These are phyloP conservation scores for Thereva nobilitata DNA, from an alignment of 2,888 invertebrate species.

Conservation along the genomic window DNA sequence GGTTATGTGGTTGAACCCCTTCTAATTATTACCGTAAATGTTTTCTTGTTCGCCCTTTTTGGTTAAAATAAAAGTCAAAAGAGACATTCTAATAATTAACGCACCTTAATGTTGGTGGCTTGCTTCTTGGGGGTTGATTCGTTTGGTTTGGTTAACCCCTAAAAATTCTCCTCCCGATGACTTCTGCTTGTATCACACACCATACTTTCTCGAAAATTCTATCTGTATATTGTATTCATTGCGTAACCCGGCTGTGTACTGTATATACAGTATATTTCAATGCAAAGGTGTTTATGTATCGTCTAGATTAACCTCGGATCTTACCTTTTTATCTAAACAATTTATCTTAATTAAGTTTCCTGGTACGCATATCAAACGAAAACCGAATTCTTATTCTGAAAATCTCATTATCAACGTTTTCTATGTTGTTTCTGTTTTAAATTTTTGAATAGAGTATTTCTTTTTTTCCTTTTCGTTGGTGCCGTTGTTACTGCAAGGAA, in stretches of 20 bases:
- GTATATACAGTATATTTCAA: too few relatives aligned
- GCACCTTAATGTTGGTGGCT: not conserved
- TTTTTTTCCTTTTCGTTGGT: not conserved
- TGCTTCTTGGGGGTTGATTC: too few relatives aligned
- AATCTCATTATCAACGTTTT: constrained; percentile 18
- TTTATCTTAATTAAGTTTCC: constrained; percentile 40
- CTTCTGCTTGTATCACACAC: too few relatives aligned
- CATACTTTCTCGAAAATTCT: too few relatives aligned
- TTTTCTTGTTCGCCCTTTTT: too few relatives aligned
- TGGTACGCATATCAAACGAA: constrained; percentile 26
- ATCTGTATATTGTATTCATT: not conserved
- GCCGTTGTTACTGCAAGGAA: not conserved
- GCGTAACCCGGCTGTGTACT: not conserved
- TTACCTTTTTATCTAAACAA: constrained; percentile 31
- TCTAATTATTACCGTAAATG: too few relatives aligned
- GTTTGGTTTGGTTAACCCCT: too few relatives aligned
- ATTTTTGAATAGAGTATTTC: not conserved
- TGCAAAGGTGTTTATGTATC: constrained; percentile 9
- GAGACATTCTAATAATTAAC: constrained; percentile 27
- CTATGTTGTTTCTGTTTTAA: constrained; percentile 1
- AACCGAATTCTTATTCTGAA: not conserved
- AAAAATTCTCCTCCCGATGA: too few relatives aligned
- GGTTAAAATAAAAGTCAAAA: constrained; percentile 28
- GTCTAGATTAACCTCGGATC: constrained; percentile 36
- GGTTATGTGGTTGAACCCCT: too few relatives aligned